A percentile compares a stretch with the other conserved stretches of the same genome.
Evolutionary conservation across 2,888 invertebrate species (phyloP).

Genomic region (Xestia rhomboidea): DNA sequence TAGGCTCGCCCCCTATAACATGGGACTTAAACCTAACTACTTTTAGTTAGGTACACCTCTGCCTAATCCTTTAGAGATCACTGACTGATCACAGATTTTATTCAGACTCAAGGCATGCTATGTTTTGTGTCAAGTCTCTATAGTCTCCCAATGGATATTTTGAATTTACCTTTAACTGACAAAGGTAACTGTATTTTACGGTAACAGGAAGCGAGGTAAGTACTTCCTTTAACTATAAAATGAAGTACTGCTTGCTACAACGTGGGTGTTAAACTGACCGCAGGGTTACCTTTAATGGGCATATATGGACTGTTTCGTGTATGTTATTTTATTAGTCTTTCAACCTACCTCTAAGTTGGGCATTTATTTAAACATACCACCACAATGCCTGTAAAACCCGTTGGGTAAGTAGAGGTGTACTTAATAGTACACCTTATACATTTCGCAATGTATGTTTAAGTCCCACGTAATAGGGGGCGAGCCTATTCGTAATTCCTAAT

Average conservation of each 20-base stretch:
- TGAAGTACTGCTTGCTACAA: conserved; percentile 1
- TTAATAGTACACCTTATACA: background rate
- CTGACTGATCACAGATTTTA: background rate
- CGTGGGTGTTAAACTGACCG: conserved; percentile 8
- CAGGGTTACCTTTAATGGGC: background rate
- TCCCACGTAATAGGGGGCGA: background rate
- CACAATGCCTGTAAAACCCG: background rate
- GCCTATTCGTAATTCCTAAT: background rate
- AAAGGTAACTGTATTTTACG: conserved; percentile 14
- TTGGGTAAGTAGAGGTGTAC: background rate
- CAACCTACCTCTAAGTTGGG: background rate
- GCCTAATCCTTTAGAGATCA: background rate
- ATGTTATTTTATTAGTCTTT: background rate
- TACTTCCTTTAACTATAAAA: conserved; percentile 33
- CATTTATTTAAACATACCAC: background rate
- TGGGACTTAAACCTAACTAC: too few relatives aligned
- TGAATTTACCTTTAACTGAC: background rate
- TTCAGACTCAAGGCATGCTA: background rate
- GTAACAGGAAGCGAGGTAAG: conserved; percentile 16
- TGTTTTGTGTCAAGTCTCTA: background rate
- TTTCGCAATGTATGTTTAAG: background rate
- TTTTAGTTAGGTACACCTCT: background rate
- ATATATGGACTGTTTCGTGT: background rate
- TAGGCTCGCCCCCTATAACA: too few relatives aligned
- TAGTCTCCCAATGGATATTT: background rate